A percentile compares a stretch with the other conserved stretches of the same genome.
Evolutionary conservation across 2,797 vertebrate genomes (phyloP).

Genomic region (Syngnathus rostellatus): DNA sequence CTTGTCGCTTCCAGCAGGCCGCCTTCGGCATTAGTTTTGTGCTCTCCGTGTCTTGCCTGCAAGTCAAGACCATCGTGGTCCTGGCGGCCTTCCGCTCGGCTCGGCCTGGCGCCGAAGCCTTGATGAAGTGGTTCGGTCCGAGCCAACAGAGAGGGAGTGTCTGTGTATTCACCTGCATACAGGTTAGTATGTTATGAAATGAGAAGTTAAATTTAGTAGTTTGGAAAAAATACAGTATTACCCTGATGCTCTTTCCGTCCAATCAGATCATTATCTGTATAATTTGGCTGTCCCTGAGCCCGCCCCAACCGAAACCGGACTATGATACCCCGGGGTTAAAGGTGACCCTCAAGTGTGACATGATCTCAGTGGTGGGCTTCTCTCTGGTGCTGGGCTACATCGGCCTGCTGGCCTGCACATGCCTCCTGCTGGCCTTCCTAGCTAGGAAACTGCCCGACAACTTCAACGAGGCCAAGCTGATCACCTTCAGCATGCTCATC

Average conservation of each 20-base stretch:
- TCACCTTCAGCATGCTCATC: constrained; percentile 71
- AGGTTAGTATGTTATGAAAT: constrained; percentile 32
- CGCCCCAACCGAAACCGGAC: constrained; percentile 52
- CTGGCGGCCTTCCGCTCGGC: constrained; percentile 59
- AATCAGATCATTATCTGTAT: constrained; percentile 3
- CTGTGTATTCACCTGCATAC: constrained; percentile 53
- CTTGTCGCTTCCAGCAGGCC: constrained; percentile 53
- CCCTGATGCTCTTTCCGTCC: not conserved
- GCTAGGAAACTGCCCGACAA: constrained; percentile 66
- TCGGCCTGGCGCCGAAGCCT: constrained; percentile 40
- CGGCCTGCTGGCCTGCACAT: constrained; percentile 53
- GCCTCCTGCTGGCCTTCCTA: constrained; percentile 65
- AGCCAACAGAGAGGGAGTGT: constrained; percentile 60
- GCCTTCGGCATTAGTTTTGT: constrained; percentile 61
- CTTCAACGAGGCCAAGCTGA: constrained; percentile 67
- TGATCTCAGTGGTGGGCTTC: constrained; percentile 61
- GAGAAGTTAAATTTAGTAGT: no score
- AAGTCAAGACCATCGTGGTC: constrained; percentile 63
- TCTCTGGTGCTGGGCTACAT: constrained; percentile 65
- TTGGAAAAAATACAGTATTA: not conserved
- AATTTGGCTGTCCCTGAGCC: constrained; percentile 52
- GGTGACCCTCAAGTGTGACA: constrained; percentile 52
- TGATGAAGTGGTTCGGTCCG: constrained; percentile 64
- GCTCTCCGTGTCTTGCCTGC: constrained; percentile 54
- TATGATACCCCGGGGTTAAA: constrained; percentile 51